Percentiles rank a stretch among this genome's conserved stretches.
These are phyloP conservation scores for Galerucella pusilla DNA, from an alignment of 2,888 invertebrate genomes.

Conservation along the genomic window DNA sequence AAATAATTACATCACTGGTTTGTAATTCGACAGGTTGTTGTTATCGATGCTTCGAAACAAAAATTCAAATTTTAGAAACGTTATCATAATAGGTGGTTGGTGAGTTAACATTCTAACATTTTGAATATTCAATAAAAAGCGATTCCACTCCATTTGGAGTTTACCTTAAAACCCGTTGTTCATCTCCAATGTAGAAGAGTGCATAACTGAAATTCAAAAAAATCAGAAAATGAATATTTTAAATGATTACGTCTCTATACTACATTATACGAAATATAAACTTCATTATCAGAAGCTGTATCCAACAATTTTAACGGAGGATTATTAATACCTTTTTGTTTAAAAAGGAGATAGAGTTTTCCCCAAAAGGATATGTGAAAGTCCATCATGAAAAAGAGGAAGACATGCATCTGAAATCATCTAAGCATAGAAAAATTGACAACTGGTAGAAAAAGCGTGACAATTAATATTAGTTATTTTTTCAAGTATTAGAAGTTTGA, in stretches of 20 bases:
- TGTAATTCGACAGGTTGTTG: background rate
- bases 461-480: too few relatives aligned
- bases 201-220: constrained; percentile 10
- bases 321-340: too few relatives aligned
- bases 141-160: background rate
- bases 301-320: too few relatives aligned
- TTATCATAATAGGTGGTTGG: background rate
- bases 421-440: too few relatives aligned
- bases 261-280: too few relatives aligned
- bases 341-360: too few relatives aligned
- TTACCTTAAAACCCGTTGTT: constrained; percentile 10
- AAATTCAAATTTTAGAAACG: background rate
- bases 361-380: too few relatives aligned
- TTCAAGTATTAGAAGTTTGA: too few relatives aligned
- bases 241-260: background rate
- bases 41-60: background rate
- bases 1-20: constrained; percentile 4
- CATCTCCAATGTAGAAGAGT: constrained; percentile 6
- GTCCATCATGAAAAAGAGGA: too few relatives aligned
- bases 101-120: background rate
- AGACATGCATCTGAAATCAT: too few relatives aligned
- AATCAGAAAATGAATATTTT: background rate
- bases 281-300: too few relatives aligned
- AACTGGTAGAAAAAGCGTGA: too few relatives aligned
- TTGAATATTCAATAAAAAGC: constrained; percentile 6